Base-by-base conservation (phyloP, 2,113 vertebrate species). In the Neotoma lepida region DNA sequence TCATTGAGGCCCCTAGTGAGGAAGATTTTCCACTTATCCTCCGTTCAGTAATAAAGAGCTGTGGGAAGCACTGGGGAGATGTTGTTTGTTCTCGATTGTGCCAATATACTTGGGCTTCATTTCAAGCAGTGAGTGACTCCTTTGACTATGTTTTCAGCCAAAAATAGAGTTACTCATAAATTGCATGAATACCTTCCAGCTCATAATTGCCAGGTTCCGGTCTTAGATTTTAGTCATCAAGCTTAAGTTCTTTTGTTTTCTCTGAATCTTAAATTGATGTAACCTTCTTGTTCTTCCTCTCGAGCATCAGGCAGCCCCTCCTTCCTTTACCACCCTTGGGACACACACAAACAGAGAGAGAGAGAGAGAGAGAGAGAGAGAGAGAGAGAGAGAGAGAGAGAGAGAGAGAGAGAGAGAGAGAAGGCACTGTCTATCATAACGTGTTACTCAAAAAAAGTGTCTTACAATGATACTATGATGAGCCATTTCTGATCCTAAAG, bases 81-180 rank as follows among this genome's bases (percentile, higher is more conserved):
- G 95, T 97, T 98, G 87, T 92, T 97, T 98, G 89, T 93, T 90
- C 44, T 64, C 97, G 88, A 81, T 89, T 97, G 74, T 97, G 95
- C 95, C 97, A 98, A 88, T 97, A 96, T 96, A 97, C 97, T 95
- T 98, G 97, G 97, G 95, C 97, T 98, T 98, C 97, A 96, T 97
- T 98, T 98, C 94, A 96, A 97, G 84, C 94, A 73, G 41, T 92
- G 94, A 97, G 95, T 98, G 96, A 98, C 95, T 97, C 97, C 91
- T 98, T 96, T 96, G 95, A 97, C 93, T 97, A 9, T 97, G 94
- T 97, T 97, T 97, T 97, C 70, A 97, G 96, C 96, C 98, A 97
- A 97, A 98, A 97, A 97, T 94, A 61, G 15, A 2, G 93, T 98
- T 98, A 98, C 97, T 98, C 98, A 97, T 97, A 97, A 97, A 98